These are phyloP conservation scores for Clarias batrachus DNA, from an alignment of 2,113 vertebrate species.

Conservation along the genomic window DNA sequence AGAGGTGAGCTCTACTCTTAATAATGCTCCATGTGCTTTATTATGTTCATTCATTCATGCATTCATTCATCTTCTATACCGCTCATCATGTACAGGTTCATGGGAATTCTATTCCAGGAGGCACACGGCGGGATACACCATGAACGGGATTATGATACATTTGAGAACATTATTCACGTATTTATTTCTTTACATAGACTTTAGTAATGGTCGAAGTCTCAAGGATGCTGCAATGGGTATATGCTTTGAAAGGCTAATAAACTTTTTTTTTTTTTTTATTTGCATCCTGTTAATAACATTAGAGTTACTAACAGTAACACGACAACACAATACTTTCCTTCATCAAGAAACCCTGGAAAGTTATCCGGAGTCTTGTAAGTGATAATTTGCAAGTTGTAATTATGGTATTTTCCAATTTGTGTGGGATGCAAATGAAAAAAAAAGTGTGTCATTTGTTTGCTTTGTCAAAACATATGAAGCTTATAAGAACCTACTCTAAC, in stretches of 20 bases:
- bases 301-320: background rate
- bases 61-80: no score
- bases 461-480: background rate
- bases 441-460: background rate
- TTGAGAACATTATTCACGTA: background rate
- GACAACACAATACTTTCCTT: background rate
- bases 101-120: no score
- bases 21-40: background rate
- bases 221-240: background rate
- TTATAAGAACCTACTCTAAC: background rate
- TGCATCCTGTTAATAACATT: background rate
- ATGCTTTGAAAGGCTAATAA: background rate
- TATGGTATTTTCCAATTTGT: background rate
- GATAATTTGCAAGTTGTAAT: background rate
- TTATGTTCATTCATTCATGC: no score
- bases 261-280: background rate
- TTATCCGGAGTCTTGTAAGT: background rate
- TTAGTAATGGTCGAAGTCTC: background rate
- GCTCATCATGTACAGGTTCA: no score
- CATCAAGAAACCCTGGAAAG: background rate
- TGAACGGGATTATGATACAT: no score
- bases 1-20: conserved; percentile 19
- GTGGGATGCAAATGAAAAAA: background rate
- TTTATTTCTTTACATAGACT: background rate
- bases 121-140: no score